These are phyloP conservation scores for Acleris holmiana DNA, from an alignment of 2,888 invertebrate genomes.

Conservation along the genomic window DNA sequence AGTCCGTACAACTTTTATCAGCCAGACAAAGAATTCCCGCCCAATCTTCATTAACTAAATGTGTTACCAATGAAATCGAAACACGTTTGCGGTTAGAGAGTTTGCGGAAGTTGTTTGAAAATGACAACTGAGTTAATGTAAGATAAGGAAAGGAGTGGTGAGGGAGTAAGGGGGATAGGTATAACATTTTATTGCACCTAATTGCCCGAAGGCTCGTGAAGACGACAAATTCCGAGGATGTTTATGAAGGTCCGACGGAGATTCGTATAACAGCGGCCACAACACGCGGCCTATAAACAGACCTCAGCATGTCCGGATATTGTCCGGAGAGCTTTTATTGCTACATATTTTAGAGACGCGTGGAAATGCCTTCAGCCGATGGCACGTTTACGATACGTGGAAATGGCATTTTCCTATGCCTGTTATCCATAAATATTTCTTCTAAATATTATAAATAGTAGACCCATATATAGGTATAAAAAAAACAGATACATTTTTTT, in stretches of 20 bases:
- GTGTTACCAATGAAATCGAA: conserved; percentile 53
- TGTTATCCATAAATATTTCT: conserved; percentile 32
- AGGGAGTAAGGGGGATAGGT: conserved; percentile 37
- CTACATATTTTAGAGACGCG: conserved; percentile 71
- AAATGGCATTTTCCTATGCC: conserved; percentile 50
- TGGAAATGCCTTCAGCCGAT: conserved; percentile 53
- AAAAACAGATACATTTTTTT: too few relatives aligned
- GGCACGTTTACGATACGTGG: conserved; percentile 60
- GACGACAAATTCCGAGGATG: conserved; percentile 53
- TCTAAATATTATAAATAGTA: not conserved
- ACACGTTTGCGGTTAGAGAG: conserved; percentile 40
- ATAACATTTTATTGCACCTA: conserved; percentile 48
- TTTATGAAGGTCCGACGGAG: conserved; percentile 66
- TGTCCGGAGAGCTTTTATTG: conserved; percentile 72
- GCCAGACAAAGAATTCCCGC: conserved; percentile 59
- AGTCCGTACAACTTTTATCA: conserved; percentile 70
- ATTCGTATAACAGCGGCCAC: conserved; percentile 60
- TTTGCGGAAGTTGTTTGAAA: conserved; percentile 40
- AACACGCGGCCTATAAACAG: conserved; percentile 75
- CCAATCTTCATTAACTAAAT: conserved; percentile 64
- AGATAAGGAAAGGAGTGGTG: conserved; percentile 35
- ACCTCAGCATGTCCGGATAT: conserved; percentile 72
- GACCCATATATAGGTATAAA: too few relatives aligned
- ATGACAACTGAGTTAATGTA: conserved; percentile 42
- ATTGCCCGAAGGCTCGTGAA: conserved; percentile 49